Conservation (phyloP, 35 echinoderm and acorn worm genomes). For the Heliocidaris tuberculata region DNA sequence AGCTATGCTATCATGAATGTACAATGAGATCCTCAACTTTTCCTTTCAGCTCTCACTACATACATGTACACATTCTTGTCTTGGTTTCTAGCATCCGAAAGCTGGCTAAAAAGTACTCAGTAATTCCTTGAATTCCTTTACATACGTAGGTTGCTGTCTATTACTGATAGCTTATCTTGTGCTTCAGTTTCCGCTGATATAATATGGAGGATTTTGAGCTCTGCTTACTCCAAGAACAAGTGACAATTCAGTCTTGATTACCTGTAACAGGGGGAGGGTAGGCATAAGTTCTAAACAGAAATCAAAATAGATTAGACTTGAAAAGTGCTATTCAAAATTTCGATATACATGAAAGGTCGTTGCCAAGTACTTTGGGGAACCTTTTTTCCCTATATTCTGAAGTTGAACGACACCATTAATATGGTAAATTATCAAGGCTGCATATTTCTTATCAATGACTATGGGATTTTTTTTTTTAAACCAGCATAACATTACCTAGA, state of each 20-base stretch:
- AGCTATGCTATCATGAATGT: background rate
- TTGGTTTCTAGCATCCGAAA: background rate
- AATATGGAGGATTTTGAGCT: background rate
- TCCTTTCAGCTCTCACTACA: background rate
- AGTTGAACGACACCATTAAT: no score
- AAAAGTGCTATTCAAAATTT: no score
- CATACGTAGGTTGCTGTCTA: background rate
- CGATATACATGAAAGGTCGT: no score
- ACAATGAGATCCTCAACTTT: background rate
- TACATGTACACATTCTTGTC: background rate
- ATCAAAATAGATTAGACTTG: no score
- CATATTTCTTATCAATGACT: no score
- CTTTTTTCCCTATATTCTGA: no score
- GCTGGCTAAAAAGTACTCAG: background rate
- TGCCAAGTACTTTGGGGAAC: no score
- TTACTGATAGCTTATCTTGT: background rate
- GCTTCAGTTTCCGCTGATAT: background rate
- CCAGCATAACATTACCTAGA: no score
- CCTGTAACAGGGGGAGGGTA: background rate
- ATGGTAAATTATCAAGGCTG: no score
- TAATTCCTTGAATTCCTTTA: background rate
- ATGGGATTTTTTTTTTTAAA: no score
- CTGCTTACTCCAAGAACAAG: background rate
- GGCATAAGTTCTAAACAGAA: background rate
- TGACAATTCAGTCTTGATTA: background rate